These are phyloP conservation scores for Habroteleia sp. DNA, from an alignment of 2,888 invertebrate species.

Conservation along the genomic window DNA sequence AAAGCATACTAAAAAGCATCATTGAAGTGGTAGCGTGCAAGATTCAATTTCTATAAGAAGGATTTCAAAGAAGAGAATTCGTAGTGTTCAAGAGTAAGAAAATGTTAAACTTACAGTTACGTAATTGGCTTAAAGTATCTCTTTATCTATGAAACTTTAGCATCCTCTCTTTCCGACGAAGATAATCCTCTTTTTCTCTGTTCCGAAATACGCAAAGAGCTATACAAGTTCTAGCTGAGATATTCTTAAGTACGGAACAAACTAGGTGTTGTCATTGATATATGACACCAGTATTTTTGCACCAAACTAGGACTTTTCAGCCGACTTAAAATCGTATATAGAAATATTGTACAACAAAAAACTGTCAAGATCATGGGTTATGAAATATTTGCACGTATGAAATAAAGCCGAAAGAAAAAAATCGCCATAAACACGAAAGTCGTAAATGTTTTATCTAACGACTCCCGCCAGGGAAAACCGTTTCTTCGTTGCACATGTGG, in stretches of 20 bases:
- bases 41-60: constrained; percentile 61
- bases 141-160: constrained; percentile 64
- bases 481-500: constrained; percentile 41
- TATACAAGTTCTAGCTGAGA: constrained; percentile 52
- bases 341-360: constrained; percentile 37
- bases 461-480: constrained; percentile 49
- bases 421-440: constrained; percentile 50
- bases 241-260: constrained; percentile 57
- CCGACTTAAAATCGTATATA: constrained; percentile 28
- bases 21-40: constrained; percentile 44
- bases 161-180: constrained; percentile 50
- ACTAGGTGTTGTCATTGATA: constrained; percentile 58
- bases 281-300: constrained; percentile 43
- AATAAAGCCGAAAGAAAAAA: constrained; percentile 53
- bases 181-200: constrained; percentile 58
- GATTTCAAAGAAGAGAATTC: constrained; percentile 57
- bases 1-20: constrained; percentile 43
- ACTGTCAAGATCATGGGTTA: constrained; percentile 50
- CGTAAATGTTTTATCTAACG: constrained; percentile 62
- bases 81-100: constrained; percentile 58
- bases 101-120: constrained; percentile 61
- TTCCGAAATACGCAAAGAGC: constrained; percentile 47
- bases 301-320: constrained; percentile 30
- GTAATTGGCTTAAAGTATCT: constrained; percentile 64
- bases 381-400: constrained; percentile 59